Percentiles rank a stretch among this genome's conserved stretches.
Evolutionary conservation across 1,140 invertebrate genomes (phyloP).

Genomic region (Bombus sylvicola): DNA sequence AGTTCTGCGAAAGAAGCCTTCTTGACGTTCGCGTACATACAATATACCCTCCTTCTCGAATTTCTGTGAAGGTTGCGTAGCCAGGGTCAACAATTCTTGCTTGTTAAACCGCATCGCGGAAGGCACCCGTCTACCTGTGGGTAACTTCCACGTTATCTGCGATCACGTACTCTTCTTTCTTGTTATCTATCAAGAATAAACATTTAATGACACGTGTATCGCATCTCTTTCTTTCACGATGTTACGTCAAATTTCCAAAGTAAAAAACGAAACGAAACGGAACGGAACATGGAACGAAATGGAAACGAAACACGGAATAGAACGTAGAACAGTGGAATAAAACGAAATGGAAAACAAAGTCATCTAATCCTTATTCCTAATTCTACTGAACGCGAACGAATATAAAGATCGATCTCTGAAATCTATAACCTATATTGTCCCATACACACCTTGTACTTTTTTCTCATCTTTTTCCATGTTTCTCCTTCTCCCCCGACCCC

Average conservation of each 20-base stretch:
- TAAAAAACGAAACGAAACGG: neutral
- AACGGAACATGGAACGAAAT: neutral
- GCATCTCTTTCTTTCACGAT: neutral
- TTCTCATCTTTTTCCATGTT: neutral
- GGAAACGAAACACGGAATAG: neutral
- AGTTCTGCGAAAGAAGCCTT: slow-evolving; percentile 94
- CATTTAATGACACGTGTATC: neutral
- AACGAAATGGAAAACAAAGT: neutral
- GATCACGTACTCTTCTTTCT: slow-evolving; percentile 18
- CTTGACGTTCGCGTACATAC: slow-evolving; percentile 93
- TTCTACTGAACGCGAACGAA: too few relatives aligned
- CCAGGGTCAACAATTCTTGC: slow-evolving; percentile 92
- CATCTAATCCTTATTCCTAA: neutral
- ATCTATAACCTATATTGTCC: slow-evolving; percentile 13
- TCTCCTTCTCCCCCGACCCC: neutral
- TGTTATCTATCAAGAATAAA: slow-evolving; percentile 25
- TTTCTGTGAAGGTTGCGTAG: slow-evolving; percentile 92
- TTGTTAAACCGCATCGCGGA: slow-evolving; percentile 94
- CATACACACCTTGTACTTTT: neutral
- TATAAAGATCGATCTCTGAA: neutral
- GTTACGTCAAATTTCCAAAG: neutral
- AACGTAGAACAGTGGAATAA: neutral
- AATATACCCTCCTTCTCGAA: slow-evolving; percentile 97
- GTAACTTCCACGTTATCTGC: slow-evolving; percentile 10
- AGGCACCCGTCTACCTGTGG: neutral